phyloP scores from a whole-genome alignment of 2,113 vertebrate genomes.

The Zeus faber region DNA sequence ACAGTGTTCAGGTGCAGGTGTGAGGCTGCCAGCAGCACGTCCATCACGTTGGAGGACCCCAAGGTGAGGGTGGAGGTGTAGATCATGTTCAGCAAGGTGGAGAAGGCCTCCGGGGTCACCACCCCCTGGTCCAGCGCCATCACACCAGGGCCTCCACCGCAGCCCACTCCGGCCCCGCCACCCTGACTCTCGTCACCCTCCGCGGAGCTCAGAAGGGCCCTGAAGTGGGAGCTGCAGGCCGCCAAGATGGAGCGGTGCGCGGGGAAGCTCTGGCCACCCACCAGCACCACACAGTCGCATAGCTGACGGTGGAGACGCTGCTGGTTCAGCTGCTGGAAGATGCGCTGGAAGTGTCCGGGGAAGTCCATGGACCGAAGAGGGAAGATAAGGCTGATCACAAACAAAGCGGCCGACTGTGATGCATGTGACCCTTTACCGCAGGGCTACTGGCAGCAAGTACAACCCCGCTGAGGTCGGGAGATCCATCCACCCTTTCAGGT shows the following conservation, averaged over 20 bases:
- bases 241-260: conserved; percentile 90
- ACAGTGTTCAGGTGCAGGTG: conserved; percentile 90
- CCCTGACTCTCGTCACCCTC: conserved; percentile 77
- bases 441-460: too few species aligned
- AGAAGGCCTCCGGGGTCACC: conserved; percentile 91
- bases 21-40: conserved; percentile 89
- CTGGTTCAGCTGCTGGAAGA: conserved; percentile 92
- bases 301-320: conserved; percentile 89
- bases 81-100: conserved; percentile 92
- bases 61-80: conserved; percentile 91
- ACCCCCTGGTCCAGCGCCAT: conserved; percentile 90
- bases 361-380: conserved; percentile 82
- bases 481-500: too few species aligned
- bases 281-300: conserved; percentile 88
- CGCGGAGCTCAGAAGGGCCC: conserved; percentile 84
- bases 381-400: background rate
- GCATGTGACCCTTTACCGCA: too few species aligned
- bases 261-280: conserved; percentile 87
- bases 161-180: conserved; percentile 12
- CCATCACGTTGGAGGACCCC: conserved; percentile 91
- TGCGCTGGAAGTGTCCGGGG: conserved; percentile 87
- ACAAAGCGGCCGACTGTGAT: too few species aligned
- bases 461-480: too few species aligned
- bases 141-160: conserved; percentile 74
- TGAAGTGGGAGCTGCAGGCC: conserved; percentile 92